Conservation (phyloP, 2,113 vertebrate species). For the Chamaea fasciata region DNA sequence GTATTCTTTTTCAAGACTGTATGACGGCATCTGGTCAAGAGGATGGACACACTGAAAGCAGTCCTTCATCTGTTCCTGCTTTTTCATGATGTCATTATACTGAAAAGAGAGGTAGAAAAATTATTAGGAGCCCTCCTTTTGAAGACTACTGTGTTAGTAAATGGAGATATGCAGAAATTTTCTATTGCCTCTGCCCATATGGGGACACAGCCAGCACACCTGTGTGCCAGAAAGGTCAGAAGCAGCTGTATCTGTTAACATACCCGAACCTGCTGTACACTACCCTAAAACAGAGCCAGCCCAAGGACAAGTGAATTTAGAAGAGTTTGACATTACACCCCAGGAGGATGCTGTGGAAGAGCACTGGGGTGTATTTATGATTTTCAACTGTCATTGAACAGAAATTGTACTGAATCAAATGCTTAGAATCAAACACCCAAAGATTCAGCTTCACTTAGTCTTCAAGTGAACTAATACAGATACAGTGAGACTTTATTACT, state of each 20-base stretch:
- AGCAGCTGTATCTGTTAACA: background rate
- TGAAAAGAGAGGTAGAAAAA: background rate
- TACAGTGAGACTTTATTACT: background rate
- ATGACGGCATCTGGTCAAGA: background rate
- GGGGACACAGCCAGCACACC: background rate
- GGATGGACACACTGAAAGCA: background rate
- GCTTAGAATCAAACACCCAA: background rate
- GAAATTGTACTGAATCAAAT: background rate
- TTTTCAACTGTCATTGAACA: background rate
- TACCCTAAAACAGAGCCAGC: background rate
- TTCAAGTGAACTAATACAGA: background rate
- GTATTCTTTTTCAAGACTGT: background rate
- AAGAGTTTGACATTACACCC: background rate
- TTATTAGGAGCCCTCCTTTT: background rate
- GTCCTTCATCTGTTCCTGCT: background rate
- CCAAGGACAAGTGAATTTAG: background rate
- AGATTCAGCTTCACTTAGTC: background rate
- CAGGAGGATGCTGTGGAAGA: background rate
- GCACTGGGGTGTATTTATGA: background rate
- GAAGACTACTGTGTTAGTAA: background rate
- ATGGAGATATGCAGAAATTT: background rate
- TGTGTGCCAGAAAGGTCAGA: background rate
- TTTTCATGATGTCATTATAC: background rate
- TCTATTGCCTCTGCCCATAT: background rate
- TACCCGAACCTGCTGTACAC: background rate